Conservation (phyloP, 1,140 invertebrate genomes). For the Holcopasites calliopsidis region DNA sequence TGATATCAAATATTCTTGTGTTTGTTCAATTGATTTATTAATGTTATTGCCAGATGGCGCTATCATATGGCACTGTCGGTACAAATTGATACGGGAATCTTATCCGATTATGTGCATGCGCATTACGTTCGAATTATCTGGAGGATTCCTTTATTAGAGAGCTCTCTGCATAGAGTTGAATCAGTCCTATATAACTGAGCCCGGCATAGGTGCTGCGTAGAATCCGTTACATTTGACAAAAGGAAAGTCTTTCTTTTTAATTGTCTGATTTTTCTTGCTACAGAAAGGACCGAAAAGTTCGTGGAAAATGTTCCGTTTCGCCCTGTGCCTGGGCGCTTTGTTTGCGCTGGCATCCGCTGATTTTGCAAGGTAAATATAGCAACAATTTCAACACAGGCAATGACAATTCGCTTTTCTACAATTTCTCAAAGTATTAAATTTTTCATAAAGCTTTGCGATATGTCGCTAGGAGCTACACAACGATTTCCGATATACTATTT, state of each 20-base stretch:
- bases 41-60: not conserved
- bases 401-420: not conserved
- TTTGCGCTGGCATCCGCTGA: constrained; percentile 49
- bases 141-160: not conserved
- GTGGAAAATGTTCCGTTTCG: constrained; percentile 57
- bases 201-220: not conserved
- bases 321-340: constrained; percentile 36
- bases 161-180: not conserved
- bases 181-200: not conserved
- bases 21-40: not conserved
- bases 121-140: not conserved
- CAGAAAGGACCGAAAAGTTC: not conserved
- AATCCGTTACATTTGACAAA: not conserved
- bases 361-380: constrained; percentile 58
- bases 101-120: not conserved
- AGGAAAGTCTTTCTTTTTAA: not conserved
- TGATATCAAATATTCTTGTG: not conserved
- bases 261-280: not conserved
- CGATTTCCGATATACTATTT: no score
- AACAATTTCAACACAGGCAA: not conserved
- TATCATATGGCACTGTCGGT: no score
- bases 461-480: no score
- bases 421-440: not conserved
- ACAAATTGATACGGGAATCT: not conserved
- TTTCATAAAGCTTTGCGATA: not conserved